Percentiles rank a stretch among this genome's conserved stretches.
phyloP scores from a whole-genome alignment of 2,113 vertebrate genomes.

The Ctenodactylus gundi region DNA sequence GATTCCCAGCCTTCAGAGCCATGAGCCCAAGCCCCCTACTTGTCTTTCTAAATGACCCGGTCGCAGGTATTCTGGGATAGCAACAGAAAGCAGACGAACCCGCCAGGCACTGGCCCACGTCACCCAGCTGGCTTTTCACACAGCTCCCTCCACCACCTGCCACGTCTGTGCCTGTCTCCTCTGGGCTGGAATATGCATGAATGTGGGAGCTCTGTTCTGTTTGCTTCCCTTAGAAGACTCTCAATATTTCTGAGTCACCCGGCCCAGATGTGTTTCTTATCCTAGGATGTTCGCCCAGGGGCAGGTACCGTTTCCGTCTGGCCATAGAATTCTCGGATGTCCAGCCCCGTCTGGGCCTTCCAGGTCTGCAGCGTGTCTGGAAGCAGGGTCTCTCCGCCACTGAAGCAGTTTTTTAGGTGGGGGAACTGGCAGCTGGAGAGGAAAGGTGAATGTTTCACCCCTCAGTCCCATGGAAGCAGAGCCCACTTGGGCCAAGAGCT shows the following conservation, averaged over 20 bases:
- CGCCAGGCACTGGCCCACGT: neutral
- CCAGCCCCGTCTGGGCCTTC: conserved; percentile 84
- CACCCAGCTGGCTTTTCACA: neutral
- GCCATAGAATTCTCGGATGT: conserved; percentile 88
- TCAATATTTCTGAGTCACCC: too few species aligned
- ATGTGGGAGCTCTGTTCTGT: neutral
- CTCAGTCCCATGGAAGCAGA: neutral
- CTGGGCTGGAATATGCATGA: neutral
- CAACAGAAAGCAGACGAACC: neutral
- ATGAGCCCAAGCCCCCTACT: neutral
- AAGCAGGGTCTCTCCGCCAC: conserved; percentile 86
- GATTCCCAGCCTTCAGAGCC: neutral
- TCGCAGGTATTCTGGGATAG: neutral
- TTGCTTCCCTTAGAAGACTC: neutral
- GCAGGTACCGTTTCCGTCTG: conserved; percentile 87
- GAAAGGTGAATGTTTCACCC: neutral
- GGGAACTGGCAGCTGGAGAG: conserved; percentile 80
- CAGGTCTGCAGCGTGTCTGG: conserved; percentile 86
- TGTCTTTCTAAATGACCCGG: neutral
- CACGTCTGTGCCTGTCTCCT: neutral
- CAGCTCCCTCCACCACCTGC: neutral
- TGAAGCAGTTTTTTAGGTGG: conserved; percentile 82
- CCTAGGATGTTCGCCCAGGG: too few species aligned
- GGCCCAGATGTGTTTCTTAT: neutral
- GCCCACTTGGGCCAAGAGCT: neutral